These are phyloP conservation scores for Diabrotica virgifera DNA, from an alignment of 1,140 invertebrate species.

Conservation along the genomic window DNA sequence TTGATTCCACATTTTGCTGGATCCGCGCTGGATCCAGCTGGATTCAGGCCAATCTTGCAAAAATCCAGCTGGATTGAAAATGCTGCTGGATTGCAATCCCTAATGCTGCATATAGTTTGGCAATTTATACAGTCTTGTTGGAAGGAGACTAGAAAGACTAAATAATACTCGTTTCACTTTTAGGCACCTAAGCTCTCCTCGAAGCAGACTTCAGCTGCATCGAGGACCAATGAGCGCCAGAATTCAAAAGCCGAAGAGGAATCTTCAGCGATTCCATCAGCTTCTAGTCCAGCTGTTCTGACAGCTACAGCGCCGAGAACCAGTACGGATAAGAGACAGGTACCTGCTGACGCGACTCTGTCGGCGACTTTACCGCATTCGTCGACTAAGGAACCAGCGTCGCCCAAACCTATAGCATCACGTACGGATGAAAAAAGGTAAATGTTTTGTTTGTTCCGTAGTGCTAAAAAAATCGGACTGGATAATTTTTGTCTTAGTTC, in stretches of 20 bases:
- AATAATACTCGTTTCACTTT: background rate
- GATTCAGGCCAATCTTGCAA: too few relatives aligned
- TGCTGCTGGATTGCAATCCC: too few relatives aligned
- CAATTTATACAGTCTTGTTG: too few relatives aligned
- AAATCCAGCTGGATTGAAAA: too few relatives aligned
- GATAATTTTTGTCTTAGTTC: too few relatives aligned
- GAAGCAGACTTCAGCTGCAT: slow-evolving; percentile 48
- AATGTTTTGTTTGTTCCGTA: background rate
- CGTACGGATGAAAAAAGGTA: slow-evolving; percentile 37
- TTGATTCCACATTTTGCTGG: too few relatives aligned
- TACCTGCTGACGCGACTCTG: slow-evolving; percentile 39
- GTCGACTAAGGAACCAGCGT: slow-evolving; percentile 47
- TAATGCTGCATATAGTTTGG: too few relatives aligned
- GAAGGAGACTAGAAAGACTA: too few relatives aligned
- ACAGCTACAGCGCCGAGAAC: slow-evolving; percentile 49
- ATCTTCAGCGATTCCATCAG: slow-evolving; percentile 41
- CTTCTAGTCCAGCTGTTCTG: slow-evolving; percentile 53
- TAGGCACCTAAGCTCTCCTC: slow-evolving; percentile 22
- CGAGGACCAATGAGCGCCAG: slow-evolving; percentile 32
- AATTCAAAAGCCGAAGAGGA: slow-evolving; percentile 38
- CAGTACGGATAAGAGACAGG: slow-evolving; percentile 46
- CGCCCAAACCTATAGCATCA: slow-evolving; percentile 45
- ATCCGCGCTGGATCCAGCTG: too few relatives aligned
- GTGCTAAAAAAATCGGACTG: too few relatives aligned
- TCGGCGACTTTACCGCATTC: slow-evolving; percentile 46